Percentiles rank a stretch among this genome's conserved stretches.
These are phyloP conservation scores for Tuberolachnus salignus DNA, from an alignment of 2,888 invertebrate genomes.

Conservation along the genomic window DNA sequence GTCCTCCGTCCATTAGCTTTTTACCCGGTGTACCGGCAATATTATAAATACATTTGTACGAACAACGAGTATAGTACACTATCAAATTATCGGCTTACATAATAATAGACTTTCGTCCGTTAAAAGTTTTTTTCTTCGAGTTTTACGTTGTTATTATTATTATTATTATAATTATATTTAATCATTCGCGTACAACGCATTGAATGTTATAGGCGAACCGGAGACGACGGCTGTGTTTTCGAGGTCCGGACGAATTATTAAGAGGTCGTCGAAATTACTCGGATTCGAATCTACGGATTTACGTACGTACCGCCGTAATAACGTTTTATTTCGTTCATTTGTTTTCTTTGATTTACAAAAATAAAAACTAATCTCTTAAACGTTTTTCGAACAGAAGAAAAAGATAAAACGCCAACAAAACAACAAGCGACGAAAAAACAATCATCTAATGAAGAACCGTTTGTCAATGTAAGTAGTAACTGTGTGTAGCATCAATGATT, in stretches of 20 bases:
- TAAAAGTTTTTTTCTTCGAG: too few species aligned
- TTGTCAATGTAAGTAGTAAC: constrained; percentile 5
- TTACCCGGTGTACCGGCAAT: too few species aligned
- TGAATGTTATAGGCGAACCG: constrained; percentile 65
- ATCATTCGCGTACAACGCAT: too few species aligned
- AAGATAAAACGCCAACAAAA: constrained; percentile 33
- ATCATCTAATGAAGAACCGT: not conserved
- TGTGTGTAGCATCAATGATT: not conserved
- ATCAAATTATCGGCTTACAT: too few species aligned
- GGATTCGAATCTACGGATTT: constrained; percentile 91
- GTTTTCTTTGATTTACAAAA: not conserved
- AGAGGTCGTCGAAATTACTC: constrained; percentile 92
- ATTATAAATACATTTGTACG: too few species aligned
- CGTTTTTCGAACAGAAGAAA: constrained; percentile 35
- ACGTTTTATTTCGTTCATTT: not conserved
- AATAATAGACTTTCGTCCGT: too few species aligned
- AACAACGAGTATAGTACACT: too few species aligned
- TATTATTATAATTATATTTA: too few species aligned
- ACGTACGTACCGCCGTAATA: constrained; percentile 62
- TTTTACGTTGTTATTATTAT: too few species aligned
- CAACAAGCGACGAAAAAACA: constrained; percentile 30
- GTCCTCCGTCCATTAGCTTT: too few species aligned
- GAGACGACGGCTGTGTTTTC: constrained; percentile 87
- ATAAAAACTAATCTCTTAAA: not conserved
- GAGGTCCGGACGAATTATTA: constrained; percentile 86